Conservation (phyloP, 2,888 invertebrate genomes). For the Atethmia centrago region DNA sequence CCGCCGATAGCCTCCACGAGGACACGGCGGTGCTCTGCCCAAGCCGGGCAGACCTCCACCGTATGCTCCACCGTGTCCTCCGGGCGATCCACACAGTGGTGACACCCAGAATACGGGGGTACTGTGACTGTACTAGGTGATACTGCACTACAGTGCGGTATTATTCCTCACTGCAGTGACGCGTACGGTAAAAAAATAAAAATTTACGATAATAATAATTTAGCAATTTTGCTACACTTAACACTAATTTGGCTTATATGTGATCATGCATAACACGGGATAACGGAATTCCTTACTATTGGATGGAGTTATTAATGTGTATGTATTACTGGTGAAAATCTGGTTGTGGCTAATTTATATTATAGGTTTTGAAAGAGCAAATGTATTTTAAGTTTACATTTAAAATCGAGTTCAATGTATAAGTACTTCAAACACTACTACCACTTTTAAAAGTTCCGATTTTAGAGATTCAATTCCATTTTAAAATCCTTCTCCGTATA, state of each 20-base stretch:
- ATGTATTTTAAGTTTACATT: conserved; percentile 3
- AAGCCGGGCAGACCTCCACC: too few relatives aligned
- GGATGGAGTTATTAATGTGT: not conserved
- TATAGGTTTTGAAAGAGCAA: not conserved
- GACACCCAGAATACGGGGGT: too few relatives aligned
- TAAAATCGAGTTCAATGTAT: conserved; percentile 13
- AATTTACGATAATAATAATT: not conserved
- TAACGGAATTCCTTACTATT: not conserved
- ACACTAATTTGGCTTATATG: not conserved
- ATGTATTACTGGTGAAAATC: not conserved
- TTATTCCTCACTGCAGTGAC: not conserved
- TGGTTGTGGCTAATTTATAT: not conserved
- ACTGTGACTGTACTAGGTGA: too few relatives aligned
- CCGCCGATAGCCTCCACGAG: too few relatives aligned
- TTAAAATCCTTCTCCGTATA: conserved; percentile 17
- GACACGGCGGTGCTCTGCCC: too few relatives aligned
- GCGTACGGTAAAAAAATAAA: not conserved
- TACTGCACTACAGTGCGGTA: not conserved
- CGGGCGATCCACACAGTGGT: too few relatives aligned
- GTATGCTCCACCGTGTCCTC: too few relatives aligned
- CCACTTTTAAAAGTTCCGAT: conserved; percentile 18
- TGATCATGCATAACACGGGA: not conserved
- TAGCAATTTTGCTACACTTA: not conserved
- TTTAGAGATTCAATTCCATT: conserved; percentile 24
- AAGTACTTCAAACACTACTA: conserved; percentile 6